A percentile compares a stretch with the other conserved stretches of the same genome.
Conservation (phyloP, 2,797 vertebrate species). For the Rhadinocentrus ornatus region DNA sequence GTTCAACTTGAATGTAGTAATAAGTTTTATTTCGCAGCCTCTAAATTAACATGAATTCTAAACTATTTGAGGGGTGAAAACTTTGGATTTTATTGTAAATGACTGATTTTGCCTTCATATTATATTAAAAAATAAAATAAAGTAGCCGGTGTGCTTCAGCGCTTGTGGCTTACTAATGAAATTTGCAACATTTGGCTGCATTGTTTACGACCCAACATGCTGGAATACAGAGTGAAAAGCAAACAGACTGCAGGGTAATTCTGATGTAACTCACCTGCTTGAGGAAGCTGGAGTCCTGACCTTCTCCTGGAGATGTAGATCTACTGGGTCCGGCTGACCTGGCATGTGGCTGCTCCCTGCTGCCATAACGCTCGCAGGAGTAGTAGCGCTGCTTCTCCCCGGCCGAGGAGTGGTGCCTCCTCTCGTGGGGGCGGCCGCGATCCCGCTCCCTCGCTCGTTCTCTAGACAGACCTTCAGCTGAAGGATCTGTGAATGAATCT, state of each 20-base stretch:
- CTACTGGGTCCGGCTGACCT: constrained; percentile 88
- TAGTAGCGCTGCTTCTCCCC: constrained; percentile 95
- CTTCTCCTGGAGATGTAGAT: constrained; percentile 89
- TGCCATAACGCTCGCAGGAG: constrained; percentile 93
- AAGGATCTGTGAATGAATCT: constrained; percentile 51
- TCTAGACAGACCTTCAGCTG: constrained; percentile 75
- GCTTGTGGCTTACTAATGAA: no score
- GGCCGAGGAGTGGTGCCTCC: constrained; percentile 92
- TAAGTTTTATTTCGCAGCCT: no score
- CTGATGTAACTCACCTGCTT: constrained; percentile 83
- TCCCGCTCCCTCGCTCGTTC: constrained; percentile 88
- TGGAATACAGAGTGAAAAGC: not conserved
- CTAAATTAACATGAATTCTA: no score
- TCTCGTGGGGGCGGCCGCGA: constrained; percentile 92
- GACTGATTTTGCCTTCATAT: no score
- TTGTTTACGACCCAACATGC: not conserved
- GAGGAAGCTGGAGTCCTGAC: constrained; percentile 80
- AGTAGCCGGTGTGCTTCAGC: no score
- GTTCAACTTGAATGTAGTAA: no score
- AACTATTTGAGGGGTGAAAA: no score
- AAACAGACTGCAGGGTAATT: not conserved
- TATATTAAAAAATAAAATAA: no score
- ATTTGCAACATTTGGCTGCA: not conserved
- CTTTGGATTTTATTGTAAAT: no score
- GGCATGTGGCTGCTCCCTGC: constrained; percentile 87